These are phyloP conservation scores for Drosophila sordidula DNA, from an alignment of 2,888 invertebrate species.

Conservation along the genomic window DNA sequence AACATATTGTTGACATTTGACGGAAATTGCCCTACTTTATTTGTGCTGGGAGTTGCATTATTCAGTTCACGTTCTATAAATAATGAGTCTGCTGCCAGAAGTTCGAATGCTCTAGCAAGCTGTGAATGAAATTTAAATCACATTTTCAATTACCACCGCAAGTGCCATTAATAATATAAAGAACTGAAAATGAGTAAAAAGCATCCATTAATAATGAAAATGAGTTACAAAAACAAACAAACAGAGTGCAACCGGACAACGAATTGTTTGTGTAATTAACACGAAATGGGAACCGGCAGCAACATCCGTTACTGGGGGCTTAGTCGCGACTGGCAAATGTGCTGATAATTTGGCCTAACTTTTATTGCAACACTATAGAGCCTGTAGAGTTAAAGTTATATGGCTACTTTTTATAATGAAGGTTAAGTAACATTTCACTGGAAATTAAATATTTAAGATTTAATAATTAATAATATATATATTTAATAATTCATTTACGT, in stretches of 20 bases:
- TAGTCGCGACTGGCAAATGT: neutral
- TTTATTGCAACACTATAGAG: too few species aligned
- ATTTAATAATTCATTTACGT: neutral
- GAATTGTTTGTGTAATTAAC: conserved; percentile 5
- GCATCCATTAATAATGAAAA: conserved; percentile 19
- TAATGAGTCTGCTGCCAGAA: neutral
- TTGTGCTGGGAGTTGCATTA: neutral
- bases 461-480: neutral
- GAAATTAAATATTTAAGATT: neutral
- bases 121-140: conserved; percentile 33
- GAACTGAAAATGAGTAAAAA: conserved; percentile 53
- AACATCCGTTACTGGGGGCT: neutral
- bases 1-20: too few species aligned
- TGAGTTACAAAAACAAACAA: neutral
- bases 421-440: too few species aligned
- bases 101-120: neutral
- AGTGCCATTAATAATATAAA: conserved; percentile 9
- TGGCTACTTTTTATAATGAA: too few species aligned
- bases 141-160: conserved; percentile 58
- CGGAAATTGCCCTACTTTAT: too few species aligned
- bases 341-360: neutral
- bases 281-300: neutral
- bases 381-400: too few species aligned
- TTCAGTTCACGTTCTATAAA: neutral
- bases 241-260: conserved; percentile 1